phyloP scores from a whole-genome alignment of 2,113 vertebrate genomes.

The Mormyrus lacerda region DNA sequence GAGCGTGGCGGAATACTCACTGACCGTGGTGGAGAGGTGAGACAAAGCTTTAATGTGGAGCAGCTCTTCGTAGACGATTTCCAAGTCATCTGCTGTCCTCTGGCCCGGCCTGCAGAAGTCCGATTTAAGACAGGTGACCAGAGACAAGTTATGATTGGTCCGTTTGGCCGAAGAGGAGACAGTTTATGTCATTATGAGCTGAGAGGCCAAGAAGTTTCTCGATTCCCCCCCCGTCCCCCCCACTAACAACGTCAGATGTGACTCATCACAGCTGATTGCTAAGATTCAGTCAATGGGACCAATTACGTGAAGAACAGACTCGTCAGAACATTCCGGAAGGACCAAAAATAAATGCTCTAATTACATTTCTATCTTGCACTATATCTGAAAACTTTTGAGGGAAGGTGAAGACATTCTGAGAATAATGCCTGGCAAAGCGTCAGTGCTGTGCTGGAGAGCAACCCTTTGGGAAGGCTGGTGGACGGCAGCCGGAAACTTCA shows the following conservation, averaged over 20 bases:
- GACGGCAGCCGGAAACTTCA: neutral
- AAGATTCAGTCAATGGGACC: neutral
- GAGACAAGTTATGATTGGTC: neutral
- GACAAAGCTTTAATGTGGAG: slow-evolving; percentile 97
- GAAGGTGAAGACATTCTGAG: neutral
- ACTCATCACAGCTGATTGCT: neutral
- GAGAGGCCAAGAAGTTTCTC: neutral
- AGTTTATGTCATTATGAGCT: neutral
- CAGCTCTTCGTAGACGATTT: slow-evolving; percentile 95
- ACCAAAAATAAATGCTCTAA: neutral
- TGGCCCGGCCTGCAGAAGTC: slow-evolving; percentile 74
- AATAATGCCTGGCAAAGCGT: neutral
- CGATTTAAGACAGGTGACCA: neutral
- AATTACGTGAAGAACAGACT: neutral
- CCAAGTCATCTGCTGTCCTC: slow-evolving; percentile 85
- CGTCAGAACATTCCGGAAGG: neutral
- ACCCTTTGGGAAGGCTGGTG: neutral
- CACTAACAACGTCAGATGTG: neutral
- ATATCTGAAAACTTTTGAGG: neutral
- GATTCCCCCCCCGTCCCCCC: neutral
- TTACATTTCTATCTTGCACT: neutral
- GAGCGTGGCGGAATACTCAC: slow-evolving; percentile 34
- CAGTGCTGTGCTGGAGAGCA: neutral
- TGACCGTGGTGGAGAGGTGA: slow-evolving; percentile 93
- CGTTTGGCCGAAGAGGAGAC: neutral